phyloP scores from a whole-genome alignment of 2,888 invertebrate species.

The Brachynemurus nebulosus region DNA sequence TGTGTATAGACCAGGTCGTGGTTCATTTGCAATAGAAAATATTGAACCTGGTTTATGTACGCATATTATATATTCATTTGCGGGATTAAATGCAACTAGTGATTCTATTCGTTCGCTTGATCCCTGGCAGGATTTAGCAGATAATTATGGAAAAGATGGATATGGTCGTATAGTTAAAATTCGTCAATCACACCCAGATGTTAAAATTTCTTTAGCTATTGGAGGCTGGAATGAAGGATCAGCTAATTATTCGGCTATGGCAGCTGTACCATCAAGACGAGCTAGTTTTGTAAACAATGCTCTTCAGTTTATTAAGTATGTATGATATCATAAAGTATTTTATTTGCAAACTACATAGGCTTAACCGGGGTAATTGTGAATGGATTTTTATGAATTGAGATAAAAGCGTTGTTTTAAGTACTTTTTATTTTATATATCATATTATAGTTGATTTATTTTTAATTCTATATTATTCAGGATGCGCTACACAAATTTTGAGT shows the following conservation, averaged over 20 bases:
- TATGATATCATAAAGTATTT: too few relatives aligned
- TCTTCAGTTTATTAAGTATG: constrained; percentile 49
- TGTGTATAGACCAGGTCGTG: constrained; percentile 50
- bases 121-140: constrained; percentile 62
- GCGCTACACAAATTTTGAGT: too few relatives aligned
- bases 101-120: constrained; percentile 61
- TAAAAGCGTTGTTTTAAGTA: too few relatives aligned
- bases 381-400: too few relatives aligned
- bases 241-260: constrained; percentile 52
- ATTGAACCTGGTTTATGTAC: constrained; percentile 65
- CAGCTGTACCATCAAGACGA: constrained; percentile 46
- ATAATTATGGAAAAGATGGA: constrained; percentile 57
- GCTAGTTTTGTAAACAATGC: constrained; percentile 55
- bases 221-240: constrained; percentile 92
- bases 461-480: too few relatives aligned
- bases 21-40: constrained; percentile 49
- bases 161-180: constrained; percentile 53
- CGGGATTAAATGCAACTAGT: constrained; percentile 53
- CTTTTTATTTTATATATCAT: too few relatives aligned
- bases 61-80: constrained; percentile 69
- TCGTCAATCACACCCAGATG: constrained; percentile 50
- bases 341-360: too few relatives aligned
- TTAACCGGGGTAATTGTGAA: too few relatives aligned
- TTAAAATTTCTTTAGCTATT: constrained; percentile 61
- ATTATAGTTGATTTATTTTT: too few relatives aligned